These are phyloP conservation scores for Hippocampus kuda DNA, from an alignment of 2,797 vertebrate genomes.

Conservation along the genomic window DNA sequence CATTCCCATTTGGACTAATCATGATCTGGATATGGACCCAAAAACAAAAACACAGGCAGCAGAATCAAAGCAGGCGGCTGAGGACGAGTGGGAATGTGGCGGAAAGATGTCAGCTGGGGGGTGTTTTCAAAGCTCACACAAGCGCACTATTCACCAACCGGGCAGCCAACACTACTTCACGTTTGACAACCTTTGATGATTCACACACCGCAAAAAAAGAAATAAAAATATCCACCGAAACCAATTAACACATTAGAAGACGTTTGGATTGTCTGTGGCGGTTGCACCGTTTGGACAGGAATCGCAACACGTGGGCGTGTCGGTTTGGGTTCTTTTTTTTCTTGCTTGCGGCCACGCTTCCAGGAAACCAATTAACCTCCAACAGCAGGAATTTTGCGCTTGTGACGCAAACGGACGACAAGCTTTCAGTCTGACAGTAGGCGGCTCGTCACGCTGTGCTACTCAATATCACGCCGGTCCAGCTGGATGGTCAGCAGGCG, in stretches of 20 bases:
- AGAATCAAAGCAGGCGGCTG: too few relatives aligned
- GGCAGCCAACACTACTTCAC: not conserved
- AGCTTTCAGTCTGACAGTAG: not conserved
- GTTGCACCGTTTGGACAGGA: conserved; percentile 2
- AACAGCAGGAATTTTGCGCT: not conserved
- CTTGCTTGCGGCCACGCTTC: not conserved
- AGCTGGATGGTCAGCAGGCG: not conserved
- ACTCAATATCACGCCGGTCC: not conserved
- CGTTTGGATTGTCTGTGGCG: not conserved
- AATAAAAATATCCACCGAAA: not conserved
- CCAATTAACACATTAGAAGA: not conserved
- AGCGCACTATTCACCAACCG: not conserved
- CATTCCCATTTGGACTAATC: not conserved
- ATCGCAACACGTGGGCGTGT: not conserved
- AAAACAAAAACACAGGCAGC: not conserved
- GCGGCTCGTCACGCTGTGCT: not conserved
- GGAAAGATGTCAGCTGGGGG: not conserved
- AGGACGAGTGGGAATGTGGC: too few relatives aligned
- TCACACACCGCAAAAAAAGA: not conserved
- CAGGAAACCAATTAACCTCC: not conserved
- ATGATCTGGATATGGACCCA: not conserved
- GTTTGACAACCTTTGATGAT: not conserved
- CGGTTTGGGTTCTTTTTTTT: not conserved
- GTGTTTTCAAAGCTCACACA: not conserved
- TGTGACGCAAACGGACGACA: not conserved